A percentile compares a stretch with the other conserved stretches of the same genome.
These are phyloP conservation scores for Gymnocheta viridis DNA, from an alignment of 2,888 invertebrate genomes.

Conservation along the genomic window DNA sequence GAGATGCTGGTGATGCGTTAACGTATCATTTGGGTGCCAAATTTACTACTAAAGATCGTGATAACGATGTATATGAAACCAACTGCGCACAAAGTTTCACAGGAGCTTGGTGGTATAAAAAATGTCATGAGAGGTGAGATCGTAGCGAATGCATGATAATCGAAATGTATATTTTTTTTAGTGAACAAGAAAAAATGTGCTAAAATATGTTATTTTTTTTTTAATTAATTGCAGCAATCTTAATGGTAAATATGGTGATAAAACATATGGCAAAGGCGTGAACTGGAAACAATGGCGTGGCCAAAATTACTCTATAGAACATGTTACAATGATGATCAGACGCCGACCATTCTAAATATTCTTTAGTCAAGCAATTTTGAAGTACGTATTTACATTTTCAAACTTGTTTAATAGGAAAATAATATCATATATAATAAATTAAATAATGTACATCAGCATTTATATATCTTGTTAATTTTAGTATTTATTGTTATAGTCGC, in stretches of 20 bases:
- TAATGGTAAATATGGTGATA: slow-evolving; percentile 29
- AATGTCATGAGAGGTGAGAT: background rate
- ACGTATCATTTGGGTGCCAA: background rate
- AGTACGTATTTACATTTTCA: no score
- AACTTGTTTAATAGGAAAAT: no score
- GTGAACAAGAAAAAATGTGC: no score
- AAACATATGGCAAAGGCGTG: background rate
- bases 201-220: no score
- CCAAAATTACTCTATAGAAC: background rate
- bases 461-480: no score
- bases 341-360: background rate
- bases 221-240: slow-evolving; percentile 19
- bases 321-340: slow-evolving; percentile 35
- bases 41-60: slow-evolving; percentile 10
- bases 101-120: background rate
- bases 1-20: slow-evolving; percentile 47
- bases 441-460: no score
- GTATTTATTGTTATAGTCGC: no score
- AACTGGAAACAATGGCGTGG: slow-evolving; percentile 9
- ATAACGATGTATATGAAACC: background rate
- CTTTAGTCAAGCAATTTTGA: background rate
- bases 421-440: no score
- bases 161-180: background rate
- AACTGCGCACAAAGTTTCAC: background rate
- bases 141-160: no score